Base-by-base conservation (phyloP, 2,797 vertebrate species). In the Manis javanica region DNA sequence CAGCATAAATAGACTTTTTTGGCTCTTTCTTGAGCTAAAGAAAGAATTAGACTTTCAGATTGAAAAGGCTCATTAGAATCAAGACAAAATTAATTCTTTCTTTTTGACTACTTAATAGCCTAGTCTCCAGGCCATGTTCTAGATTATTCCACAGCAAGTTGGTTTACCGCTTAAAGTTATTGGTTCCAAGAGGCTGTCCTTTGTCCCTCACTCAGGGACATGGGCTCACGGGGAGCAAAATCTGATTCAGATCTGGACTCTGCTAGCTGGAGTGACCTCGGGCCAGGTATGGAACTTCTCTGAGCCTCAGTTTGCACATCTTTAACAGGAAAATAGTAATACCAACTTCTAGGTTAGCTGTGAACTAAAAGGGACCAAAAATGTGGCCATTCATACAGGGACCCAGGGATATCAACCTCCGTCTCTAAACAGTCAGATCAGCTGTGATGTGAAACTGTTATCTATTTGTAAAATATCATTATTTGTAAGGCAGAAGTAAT, bases 101-200 rank as follows among this genome's bases (percentile, higher is more conserved):
- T 77, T 26, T 46, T 78, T 63, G 19, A n/a, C 31, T 31, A 61
- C 19, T 78, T 26, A 31, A 21, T 12, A 6, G 18, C 53, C 29
- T 1, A n/a, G 4, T 39, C 8, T 64, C 49, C 31, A 92, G 72
- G 71, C 21, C 16, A 46, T 23, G 14, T 8, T 42, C 14, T 59
- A 21, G 21, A 5, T 91, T 39, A 29, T 8, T 24, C 21, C 24
- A 2, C 55, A 59, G 57, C 51, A 93, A n/a, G 74, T 4, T 49
- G 18, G 42, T 13, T 53, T 24, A 13, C 10, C 53, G 29, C 21
- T 61, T n/a, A 37, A 39, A 29, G 53, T 31, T 16, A 24, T 0
- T 0, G 4, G 42, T 31, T 31, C 82, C 2, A 0, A n/a, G 24
- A 18, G 68, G 51, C 37, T 2, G 12, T 9, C n/a, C n/a, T 63